Evolutionary conservation across 1,140 invertebrate species (phyloP).

Genomic region (Panulirus ornatus): DNA sequence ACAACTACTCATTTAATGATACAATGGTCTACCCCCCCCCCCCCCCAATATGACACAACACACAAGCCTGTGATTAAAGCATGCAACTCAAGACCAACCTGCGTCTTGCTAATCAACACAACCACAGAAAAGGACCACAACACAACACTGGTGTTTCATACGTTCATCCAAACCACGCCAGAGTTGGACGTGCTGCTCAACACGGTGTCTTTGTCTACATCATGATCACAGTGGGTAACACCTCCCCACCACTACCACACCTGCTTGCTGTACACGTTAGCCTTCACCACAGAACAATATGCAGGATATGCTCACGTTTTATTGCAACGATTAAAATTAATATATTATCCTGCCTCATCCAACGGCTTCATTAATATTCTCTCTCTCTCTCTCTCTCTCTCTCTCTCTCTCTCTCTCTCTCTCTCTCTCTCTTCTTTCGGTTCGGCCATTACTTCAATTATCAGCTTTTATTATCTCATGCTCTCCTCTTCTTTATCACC

Average conservation of each 20-base stretch:
- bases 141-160: too few species aligned
- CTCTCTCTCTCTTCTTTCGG: slow-evolving; percentile 13
- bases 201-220: too few species aligned
- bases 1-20: too few species aligned
- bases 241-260: neutral
- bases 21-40: too few species aligned
- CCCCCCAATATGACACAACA: too few species aligned
- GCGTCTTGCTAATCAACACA: too few species aligned
- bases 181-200: too few species aligned
- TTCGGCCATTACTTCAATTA: slow-evolving; percentile 31
- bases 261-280: neutral
- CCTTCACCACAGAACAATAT: slow-evolving; percentile 7
- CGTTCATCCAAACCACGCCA: too few species aligned
- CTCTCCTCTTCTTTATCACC: slow-evolving; percentile 36
- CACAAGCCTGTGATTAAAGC: too few species aligned
- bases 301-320: slow-evolving; percentile 30
- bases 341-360: slow-evolving; percentile 26
- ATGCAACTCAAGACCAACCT: too few species aligned
- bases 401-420: neutral
- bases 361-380: slow-evolving; percentile 8
- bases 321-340: slow-evolving; percentile 26
- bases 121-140: too few species aligned
- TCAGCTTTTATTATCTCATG: slow-evolving; percentile 20
- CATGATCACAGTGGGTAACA: too few species aligned
- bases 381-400: slow-evolving; percentile 1